Evolutionary conservation across 2,888 invertebrate species (phyloP).

Genomic region (Ctena decussata): DNA sequence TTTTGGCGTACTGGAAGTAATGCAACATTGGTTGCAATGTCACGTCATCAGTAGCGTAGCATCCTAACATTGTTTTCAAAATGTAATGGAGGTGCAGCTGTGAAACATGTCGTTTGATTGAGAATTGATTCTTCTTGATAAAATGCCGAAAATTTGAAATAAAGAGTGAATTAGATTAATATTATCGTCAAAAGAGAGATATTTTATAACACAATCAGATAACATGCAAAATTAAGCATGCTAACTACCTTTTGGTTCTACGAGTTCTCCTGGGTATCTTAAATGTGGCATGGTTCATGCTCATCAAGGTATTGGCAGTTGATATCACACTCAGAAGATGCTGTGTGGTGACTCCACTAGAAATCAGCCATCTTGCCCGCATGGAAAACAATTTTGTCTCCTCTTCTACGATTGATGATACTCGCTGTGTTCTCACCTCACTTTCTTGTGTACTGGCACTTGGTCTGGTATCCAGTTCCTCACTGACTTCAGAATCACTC

Average conservation of each 20-base stretch:
- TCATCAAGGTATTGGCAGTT: constrained; percentile 97
- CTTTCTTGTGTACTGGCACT: neutral
- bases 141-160: too few species aligned
- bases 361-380: constrained; percentile 98
- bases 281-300: constrained; percentile 98
- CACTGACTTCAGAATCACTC: neutral
- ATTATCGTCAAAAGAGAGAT: too few species aligned
- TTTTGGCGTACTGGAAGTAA: too few species aligned
- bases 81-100: too few species aligned
- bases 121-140: too few species aligned
- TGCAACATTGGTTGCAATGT: too few species aligned
- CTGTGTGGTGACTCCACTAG: constrained; percentile 97
- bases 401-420: constrained; percentile 31
- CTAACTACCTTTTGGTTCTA: neutral
- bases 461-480: neutral
- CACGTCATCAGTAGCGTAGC: too few species aligned
- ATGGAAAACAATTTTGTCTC: constrained; percentile 88
- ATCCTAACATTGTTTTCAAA: too few species aligned
- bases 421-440: neutral
- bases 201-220: too few species aligned
- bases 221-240: too few species aligned
- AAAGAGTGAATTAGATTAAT: too few species aligned
- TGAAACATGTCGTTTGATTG: too few species aligned
- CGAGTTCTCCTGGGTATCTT: constrained; percentile 42
- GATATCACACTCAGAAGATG: constrained; percentile 98